A percentile compares a stretch with the other conserved stretches of the same genome.
Conservation (phyloP, 2,797 vertebrate genomes). For the Tolypeutes matacus region DNA sequence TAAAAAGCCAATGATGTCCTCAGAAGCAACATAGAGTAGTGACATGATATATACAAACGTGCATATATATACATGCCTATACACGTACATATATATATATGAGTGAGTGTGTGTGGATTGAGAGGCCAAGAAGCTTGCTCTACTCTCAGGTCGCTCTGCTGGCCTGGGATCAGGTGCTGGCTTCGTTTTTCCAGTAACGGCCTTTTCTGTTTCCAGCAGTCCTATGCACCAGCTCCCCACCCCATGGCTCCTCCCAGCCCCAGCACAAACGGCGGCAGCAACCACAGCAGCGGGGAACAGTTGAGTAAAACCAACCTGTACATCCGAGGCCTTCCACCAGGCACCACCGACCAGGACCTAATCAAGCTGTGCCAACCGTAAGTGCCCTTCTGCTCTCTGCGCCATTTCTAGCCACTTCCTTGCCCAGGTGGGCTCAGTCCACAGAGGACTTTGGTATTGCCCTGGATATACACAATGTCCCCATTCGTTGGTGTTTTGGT, state of each 20-base stretch:
- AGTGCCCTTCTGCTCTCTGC: conserved; percentile 84
- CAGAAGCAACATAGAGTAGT: not conserved
- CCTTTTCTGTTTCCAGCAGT: conserved; percentile 92
- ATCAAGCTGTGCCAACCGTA: conserved; percentile 99
- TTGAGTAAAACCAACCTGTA: conserved; percentile 99
- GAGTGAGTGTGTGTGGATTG: not conserved
- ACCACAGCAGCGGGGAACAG: conserved; percentile 96
- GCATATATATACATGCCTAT: not conserved
- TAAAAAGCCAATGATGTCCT: not conserved
- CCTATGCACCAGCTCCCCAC: conserved; percentile 98
- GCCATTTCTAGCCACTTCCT: not conserved
- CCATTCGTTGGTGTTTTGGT: conserved; percentile 54
- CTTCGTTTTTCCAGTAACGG: conserved; percentile 81
- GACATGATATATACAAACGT: not conserved
- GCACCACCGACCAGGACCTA: conserved; percentile 98
- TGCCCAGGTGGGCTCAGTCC: not conserved
- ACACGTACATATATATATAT: accelerated
- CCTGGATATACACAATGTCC: not conserved
- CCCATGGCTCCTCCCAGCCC: conserved; percentile 99
- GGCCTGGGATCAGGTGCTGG: conserved; percentile 46
- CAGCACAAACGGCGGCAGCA: conserved; percentile 95
- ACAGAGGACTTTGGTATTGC: not conserved
- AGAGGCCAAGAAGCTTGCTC: not conserved
- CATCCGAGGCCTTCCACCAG: conserved; percentile 97
- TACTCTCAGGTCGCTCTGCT: conserved; percentile 22